Percentiles rank a stretch among this genome's conserved stretches.
phyloP scores from a whole-genome alignment of 2,797 vertebrate species.

The Lates japonicus region DNA sequence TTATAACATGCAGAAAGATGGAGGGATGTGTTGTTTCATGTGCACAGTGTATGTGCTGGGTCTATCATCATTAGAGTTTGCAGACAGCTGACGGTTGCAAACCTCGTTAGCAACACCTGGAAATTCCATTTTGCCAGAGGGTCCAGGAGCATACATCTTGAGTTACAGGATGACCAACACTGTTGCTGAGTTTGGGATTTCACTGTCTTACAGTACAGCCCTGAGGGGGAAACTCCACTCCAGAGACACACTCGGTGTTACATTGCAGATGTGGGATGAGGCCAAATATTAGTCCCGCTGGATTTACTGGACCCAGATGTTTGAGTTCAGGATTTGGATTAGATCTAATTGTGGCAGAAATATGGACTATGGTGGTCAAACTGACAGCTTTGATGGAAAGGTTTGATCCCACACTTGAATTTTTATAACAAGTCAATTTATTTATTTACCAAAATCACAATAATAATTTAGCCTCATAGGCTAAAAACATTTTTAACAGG shows the following conservation, averaged over 20 bases:
- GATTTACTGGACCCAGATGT: neutral
- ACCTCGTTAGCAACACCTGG: neutral
- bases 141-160: constrained; percentile 12
- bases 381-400: neutral
- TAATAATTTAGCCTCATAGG: neutral
- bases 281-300: constrained; percentile 8
- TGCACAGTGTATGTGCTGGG: neutral
- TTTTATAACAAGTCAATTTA: neutral
- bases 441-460: neutral
- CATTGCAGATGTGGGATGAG: constrained; percentile 30
- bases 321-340: constrained; percentile 10
- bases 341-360: neutral
- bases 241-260: constrained; percentile 34
- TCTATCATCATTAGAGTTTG: neutral
- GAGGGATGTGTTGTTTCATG: neutral
- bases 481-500: neutral
- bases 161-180: constrained; percentile 18
- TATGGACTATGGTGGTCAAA: neutral
- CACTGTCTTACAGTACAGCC: constrained; percentile 27
- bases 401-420: neutral
- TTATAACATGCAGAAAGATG: neutral
- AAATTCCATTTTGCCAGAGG: neutral
- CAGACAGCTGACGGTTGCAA: neutral
- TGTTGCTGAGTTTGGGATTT: constrained; percentile 53
- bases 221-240: constrained; percentile 52